Base-by-base conservation (phyloP, 1,140 invertebrate species). In the Macrobrachium rosenbergii region DNA sequence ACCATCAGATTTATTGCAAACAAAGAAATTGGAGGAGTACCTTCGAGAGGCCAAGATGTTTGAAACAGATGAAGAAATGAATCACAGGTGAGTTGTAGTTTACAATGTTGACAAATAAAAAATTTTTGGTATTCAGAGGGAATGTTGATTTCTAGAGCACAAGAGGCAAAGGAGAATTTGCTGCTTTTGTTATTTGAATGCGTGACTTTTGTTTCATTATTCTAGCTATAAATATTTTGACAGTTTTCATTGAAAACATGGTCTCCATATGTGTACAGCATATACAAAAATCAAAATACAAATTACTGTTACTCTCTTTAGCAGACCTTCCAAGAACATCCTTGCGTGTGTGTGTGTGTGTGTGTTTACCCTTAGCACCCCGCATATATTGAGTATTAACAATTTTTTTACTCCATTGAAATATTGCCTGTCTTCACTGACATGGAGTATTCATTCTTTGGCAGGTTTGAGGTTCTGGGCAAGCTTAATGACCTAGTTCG, bases 401-500 rank as follows among this genome's bases (percentile, higher is more conserved):
- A 73, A 21, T 73, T 21, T 7, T 23, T 14, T 14, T 23, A n/a
- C 17, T 12, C 0, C 2, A 28, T 52, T 45, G 3, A 16, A 59
- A 43, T 14, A 17, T 77, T 77, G n/a, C 21, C 21, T 16, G 23
- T 43, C 45, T 58, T n/a, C 3, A 69, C n/a, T 60, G 21, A 60
- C 8, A 58, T 60, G 43, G 17, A 59, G 16, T 2, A 0, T 87
- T 89, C 16, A 10, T 88, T 82, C 21, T 76, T 11, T 85, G 90
- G 58, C 89, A 93, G 94, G 87, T 93, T 95, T 92, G 93, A 93
- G 90, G 93, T 94, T 83, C 91, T 94, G 64, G 94, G 94, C 76
- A 96, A 98, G 92, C 92, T 99, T 52, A 98, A 99, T 92, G 93
- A 95, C 14, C 92, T 99, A 16, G 97, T 98, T 0, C 96, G 97